A percentile compares a stretch with the other conserved stretches of the same genome.
Conservation (phyloP, 92 coral and sea anemone species). For the Umimayanthus kanabou region DNA sequence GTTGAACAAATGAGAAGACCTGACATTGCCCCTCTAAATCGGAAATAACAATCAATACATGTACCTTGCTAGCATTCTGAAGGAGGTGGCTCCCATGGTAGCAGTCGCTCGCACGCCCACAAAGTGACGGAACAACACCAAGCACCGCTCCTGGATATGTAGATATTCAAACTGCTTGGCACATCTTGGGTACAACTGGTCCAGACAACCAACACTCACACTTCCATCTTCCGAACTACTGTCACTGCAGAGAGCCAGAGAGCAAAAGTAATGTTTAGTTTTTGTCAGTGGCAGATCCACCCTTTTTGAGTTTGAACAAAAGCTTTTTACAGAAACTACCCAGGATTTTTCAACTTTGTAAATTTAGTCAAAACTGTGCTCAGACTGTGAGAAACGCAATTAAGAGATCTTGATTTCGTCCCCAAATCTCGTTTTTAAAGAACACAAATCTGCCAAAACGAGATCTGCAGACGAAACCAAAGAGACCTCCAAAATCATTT, state of each 20-base stretch:
- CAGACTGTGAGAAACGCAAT: neutral
- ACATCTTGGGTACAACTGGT: constrained; percentile 75
- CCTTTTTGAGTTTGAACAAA: too few species aligned
- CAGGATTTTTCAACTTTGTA: neutral
- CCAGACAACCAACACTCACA: constrained; percentile 60
- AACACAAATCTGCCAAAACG: too few species aligned
- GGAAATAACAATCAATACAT: neutral
- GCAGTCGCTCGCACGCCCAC: constrained; percentile 77
- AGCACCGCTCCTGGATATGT: constrained; percentile 75
- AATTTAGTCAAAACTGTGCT: neutral
- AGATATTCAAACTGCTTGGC: constrained; percentile 65
- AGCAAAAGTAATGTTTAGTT: neutral
- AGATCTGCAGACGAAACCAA: too few species aligned
- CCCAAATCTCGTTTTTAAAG: too few species aligned
- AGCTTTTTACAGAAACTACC: too few species aligned
- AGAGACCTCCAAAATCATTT: neutral
- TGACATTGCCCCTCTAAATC: neutral
- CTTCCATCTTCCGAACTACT: neutral
- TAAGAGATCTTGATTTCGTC: too few species aligned
- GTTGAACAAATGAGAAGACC: too few species aligned
- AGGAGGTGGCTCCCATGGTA: constrained; percentile 87
- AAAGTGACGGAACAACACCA: constrained; percentile 72
- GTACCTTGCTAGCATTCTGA: constrained; percentile 89
- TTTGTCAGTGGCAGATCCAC: neutral
- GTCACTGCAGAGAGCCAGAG: neutral